Base-by-base conservation (phyloP, 2,797 vertebrate species). In the Sternotherus odoratus region DNA sequence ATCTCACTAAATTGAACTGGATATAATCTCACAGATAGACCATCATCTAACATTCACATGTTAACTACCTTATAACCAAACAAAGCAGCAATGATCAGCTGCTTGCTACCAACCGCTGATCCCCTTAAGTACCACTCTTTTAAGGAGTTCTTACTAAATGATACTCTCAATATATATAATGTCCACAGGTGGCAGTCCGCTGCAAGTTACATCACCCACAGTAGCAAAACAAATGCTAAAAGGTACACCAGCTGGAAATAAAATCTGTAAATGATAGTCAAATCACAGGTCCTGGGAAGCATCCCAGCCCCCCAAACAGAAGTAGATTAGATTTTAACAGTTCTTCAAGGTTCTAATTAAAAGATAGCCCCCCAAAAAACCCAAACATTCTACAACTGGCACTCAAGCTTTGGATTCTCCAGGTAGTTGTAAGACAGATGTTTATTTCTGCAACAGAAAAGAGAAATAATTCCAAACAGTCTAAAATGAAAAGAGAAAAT, bases 11-110 rank as follows among this genome's bases (percentile, higher is more conserved):
- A 81, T 75, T 79, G 77, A 86, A 57, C 36, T 49, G 48, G 83
- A 82, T 79, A 12, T 36, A 10, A 83, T 90, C 79, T 92, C 48
- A 36, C 75, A 80, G 57, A 26, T 49, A 60, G 57, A 26, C 26
- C 57, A 33, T 88, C 53, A 80, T 80, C 28, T 91, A 83, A 43
- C 43, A 86, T 86, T 77, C 69, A 16, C 39, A 21, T 26, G 78
- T 90, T 90, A 88, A 88, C 85, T 90, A 90, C 74, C 26, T 53
- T 36, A 77, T 86, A 90, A 86, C 88, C 83, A 13, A 39, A 21
- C 24, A 39, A 74, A 30, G 11, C 56, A 46, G 48, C 7, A 86
- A 66, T 39, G 54, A 86, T 33, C 12, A 89, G 46, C 36, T 87
- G 48, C 81, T 72, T 91, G n/a, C 21, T 43, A 83, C 43, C 51